phyloP scores from a whole-genome alignment of 37 sponge, comb jelly and placozoan species.

The Ephydatia muelleri region DNA sequence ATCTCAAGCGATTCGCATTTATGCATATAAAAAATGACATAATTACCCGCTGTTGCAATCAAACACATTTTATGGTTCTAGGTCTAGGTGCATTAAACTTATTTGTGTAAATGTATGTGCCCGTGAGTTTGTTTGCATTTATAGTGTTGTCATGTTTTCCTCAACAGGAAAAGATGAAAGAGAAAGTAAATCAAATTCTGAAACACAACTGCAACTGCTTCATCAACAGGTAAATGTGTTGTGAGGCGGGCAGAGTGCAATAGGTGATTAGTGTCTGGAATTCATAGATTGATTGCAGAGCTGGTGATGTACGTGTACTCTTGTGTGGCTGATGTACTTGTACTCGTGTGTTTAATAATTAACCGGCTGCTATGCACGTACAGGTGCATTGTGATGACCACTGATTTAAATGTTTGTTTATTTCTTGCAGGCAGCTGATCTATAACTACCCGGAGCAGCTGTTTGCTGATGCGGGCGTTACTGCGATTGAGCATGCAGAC shows the following conservation, averaged over 20 bases:
- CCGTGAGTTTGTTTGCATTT: no score
- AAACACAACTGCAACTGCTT: conserved; percentile 96
- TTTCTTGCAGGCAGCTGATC: conserved; percentile 85
- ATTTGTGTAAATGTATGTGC: no score
- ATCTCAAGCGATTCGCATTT: no score
- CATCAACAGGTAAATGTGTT: conserved; percentile 80
- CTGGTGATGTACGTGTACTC: not conserved
- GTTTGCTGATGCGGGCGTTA: conserved; percentile 97
- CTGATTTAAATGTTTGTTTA: no score
- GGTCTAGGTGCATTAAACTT: no score
- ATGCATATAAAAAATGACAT: no score
- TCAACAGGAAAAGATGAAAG: conserved; percentile 96
- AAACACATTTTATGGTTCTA: no score
- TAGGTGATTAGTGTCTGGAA: no score
- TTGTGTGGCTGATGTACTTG: not conserved
- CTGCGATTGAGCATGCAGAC: conserved; percentile 99
- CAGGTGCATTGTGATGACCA: no score
- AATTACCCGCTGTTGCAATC: no score
- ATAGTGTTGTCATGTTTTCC: not conserved
- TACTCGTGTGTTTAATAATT: not conserved
- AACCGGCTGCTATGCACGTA: not conserved
- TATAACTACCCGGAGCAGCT: conserved; percentile 99
- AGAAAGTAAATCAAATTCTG: conserved; percentile 93
- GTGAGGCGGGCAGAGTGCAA: not conserved
- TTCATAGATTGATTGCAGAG: no score